A percentile compares a stretch with the other conserved stretches of the same genome.
phyloP scores from a whole-genome alignment of 1,140 invertebrate species.

The Phymorhynchus buccinoides region DNA sequence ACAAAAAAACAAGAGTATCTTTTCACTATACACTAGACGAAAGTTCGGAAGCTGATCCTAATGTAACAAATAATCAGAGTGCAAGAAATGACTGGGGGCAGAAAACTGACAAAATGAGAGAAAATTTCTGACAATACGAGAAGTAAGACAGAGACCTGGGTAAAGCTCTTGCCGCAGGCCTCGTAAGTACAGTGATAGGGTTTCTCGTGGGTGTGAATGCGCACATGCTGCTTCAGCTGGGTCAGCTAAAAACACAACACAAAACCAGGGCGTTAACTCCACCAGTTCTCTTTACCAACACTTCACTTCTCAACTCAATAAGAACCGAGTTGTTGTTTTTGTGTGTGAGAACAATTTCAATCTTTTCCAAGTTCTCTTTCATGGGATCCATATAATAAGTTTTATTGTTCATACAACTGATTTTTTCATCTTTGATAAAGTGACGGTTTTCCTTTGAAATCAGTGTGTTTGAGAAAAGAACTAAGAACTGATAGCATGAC shows the following conservation, averaged over 20 bases:
- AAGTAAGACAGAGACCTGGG: constrained; percentile 38
- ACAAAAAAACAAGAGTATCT: not conserved
- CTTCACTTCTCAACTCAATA: not conserved
- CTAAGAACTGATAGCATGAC: no score
- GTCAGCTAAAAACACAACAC: constrained; percentile 40
- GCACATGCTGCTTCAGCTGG: constrained; percentile 39
- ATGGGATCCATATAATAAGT: no score
- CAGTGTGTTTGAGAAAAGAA: no score
- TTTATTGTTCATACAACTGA: no score
- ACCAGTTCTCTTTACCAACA: constrained; percentile 36
- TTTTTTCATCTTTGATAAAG: no score
- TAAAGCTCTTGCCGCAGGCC: constrained; percentile 35
- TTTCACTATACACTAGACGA: not conserved
- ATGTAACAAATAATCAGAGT: not conserved
- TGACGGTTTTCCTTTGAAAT: no score
- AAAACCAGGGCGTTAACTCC: constrained; percentile 31
- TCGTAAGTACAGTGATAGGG: constrained; percentile 36
- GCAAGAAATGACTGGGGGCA: not conserved
- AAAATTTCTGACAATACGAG: not conserved
- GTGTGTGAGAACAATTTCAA: no score
- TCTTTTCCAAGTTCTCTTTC: no score
- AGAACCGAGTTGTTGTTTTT: no score
- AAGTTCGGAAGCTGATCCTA: not conserved
- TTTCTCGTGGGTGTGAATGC: constrained; percentile 38
- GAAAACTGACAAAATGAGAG: not conserved